phyloP scores from a whole-genome alignment of 2,888 invertebrate genomes.

The Pollenia amentaria region DNA sequence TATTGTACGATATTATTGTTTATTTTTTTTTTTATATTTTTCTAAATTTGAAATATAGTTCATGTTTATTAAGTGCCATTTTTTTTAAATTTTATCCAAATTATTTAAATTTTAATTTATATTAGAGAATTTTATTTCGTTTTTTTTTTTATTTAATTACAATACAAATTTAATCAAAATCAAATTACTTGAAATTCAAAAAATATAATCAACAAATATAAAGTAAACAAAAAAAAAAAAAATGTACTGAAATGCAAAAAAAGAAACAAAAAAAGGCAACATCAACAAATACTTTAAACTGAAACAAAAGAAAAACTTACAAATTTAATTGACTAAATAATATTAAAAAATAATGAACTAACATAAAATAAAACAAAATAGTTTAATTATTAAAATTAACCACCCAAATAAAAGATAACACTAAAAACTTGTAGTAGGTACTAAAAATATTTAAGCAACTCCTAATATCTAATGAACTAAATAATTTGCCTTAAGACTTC shows the following conservation, averaged over 20 bases:
- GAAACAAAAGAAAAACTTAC: slow-evolving; percentile 39
- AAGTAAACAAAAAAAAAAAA: background rate
- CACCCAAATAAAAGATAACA: slow-evolving; percentile 62
- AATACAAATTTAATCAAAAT: slow-evolving; percentile 47
- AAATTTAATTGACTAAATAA: slow-evolving; percentile 49
- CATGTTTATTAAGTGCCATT: slow-evolving; percentile 38
- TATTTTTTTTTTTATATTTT: background rate
- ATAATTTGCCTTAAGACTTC: slow-evolving; percentile 55
- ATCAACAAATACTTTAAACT: slow-evolving; percentile 35
- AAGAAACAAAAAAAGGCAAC: slow-evolving; percentile 18
- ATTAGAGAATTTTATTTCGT: background rate
- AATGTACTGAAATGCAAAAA: slow-evolving; percentile 3
- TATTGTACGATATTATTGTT: too few species aligned
- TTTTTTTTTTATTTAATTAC: slow-evolving; percentile 3
- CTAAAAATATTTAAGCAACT: slow-evolving; percentile 52
- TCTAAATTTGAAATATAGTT: background rate
- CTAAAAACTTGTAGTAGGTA: slow-evolving; percentile 37
- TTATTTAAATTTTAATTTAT: background rate
- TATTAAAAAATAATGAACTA: slow-evolving; percentile 21
- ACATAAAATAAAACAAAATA: slow-evolving; percentile 45
- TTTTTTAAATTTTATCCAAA: slow-evolving; percentile 41
- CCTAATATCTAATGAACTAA: slow-evolving; percentile 44
- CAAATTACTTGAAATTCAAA: slow-evolving; percentile 41
- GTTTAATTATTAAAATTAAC: slow-evolving; percentile 67
- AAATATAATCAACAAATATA: slow-evolving; percentile 43